Base-by-base conservation (phyloP, 92 coral and sea anemone genomes). In the Pocillopora grandis region DNA sequence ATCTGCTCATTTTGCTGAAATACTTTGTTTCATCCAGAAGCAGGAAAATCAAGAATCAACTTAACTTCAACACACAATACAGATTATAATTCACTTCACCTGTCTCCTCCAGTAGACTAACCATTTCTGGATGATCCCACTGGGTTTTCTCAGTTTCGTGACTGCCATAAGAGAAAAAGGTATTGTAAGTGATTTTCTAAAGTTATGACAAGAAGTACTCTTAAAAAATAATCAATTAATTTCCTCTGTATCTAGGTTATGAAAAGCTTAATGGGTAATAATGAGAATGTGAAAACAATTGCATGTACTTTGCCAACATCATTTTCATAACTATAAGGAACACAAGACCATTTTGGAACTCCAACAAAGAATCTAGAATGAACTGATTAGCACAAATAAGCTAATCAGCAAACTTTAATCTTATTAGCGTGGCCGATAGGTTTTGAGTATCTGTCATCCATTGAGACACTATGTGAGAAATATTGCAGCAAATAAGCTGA, bases 51-150 rank as follows among this genome's bases (percentile, higher is more conserved):
- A 16, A 16, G 66, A 20, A 16, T 16, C 31, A 5, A 12, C 33
- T 19, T 12, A 1, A 64, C 12, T 20, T 8, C 31, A 19, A 19
- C 12, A 64, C 20, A 64, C 68, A 16, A 59, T 33, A 64, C 9
- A 3, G 10, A n/a, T 18, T 10, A 20, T 66, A n/a, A 66, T 8
- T 20, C 14, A n/a, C 10, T 35, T 70, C 90, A 96, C 99, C 92
- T 58, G 94, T 87, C 74, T 91, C 97, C 49, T 92, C 95, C 85
- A 92, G 76, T 35, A 96, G 85, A 63, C 86, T 84, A 75, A 91
- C 90, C 99, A 96, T 94, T 82, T 92, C 98, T 86, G 99, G 99
- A 70, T 96, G 99, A 75, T 96, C 98, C 99, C 99, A 96, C 49
- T 95, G 94, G 18, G 99, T 96, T 71, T 86, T 90, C 77, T 96